phyloP scores from a whole-genome alignment of 2,888 invertebrate genomes.

The Megaustenia siamemsis region DNA sequence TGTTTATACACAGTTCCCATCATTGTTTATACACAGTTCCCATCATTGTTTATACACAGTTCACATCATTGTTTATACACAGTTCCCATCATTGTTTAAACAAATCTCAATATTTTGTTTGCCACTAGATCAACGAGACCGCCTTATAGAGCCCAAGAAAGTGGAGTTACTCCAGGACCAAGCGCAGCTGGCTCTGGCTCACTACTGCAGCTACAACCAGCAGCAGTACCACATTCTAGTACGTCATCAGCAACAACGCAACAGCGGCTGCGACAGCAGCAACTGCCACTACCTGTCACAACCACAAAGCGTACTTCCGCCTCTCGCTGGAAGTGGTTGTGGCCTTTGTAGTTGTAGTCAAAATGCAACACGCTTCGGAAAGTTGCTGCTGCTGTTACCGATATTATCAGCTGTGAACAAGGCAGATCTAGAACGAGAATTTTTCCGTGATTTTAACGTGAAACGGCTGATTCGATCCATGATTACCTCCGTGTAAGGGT shows the following conservation, averaged over 20 bases:
- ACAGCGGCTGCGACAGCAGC: background rate
- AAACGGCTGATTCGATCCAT: conserved; percentile 32
- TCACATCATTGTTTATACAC: no score
- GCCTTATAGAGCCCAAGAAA: conserved; percentile 55
- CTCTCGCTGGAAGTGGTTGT: background rate
- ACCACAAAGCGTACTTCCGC: background rate
- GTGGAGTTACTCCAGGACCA: conserved; percentile 64
- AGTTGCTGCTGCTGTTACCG: conserved; percentile 88
- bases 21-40: no score
- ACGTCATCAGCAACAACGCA: conserved; percentile 26
- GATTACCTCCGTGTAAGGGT: no score
- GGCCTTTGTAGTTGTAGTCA: background rate
- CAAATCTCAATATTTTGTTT: background rate
- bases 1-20: no score
- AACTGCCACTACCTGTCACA: background rate
- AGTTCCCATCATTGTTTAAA: no score
- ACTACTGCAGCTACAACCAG: conserved; percentile 57
- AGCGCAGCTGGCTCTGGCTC: conserved; percentile 64
- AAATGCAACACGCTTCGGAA: conserved; percentile 86
- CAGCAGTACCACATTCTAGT: conserved; percentile 20
- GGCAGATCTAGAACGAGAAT: conserved; percentile 84
- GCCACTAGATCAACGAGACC: conserved; percentile 58
- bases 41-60: no score
- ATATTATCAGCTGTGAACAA: conserved; percentile 83
- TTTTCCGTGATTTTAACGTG: conserved; percentile 84